Percentiles rank a stretch among this genome's conserved stretches.
phyloP scores from a whole-genome alignment of 1,140 invertebrate species.

The Nylanderia fulva region DNA sequence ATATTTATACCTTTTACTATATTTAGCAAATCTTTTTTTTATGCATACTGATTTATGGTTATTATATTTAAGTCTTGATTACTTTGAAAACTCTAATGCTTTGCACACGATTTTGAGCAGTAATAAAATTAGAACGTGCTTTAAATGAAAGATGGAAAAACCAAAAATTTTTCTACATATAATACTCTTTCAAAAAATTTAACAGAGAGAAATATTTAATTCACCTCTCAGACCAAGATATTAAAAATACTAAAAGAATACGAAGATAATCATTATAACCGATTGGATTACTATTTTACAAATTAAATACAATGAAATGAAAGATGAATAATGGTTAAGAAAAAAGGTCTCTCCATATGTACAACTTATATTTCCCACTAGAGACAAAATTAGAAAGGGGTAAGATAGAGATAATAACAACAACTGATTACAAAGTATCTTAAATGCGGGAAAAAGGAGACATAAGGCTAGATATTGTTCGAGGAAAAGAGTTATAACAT shows the following conservation, averaged over 20 bases:
- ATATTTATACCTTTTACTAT: no score
- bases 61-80: no score
- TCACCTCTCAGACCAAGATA: neutral
- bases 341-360: neutral
- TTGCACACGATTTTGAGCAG: no score
- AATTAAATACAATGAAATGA: neutral
- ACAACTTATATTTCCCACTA: neutral
- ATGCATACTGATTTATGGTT: no score
- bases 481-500: conserved; percentile 44
- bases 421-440: conserved; percentile 45
- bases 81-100: no score
- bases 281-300: neutral
- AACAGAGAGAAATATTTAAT: neutral
- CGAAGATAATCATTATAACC: neutral
- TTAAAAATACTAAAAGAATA: neutral
- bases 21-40: no score
- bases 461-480: conserved; percentile 46
- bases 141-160: no score
- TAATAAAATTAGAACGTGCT: no score
- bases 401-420: conserved; percentile 37
- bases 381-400: conserved; percentile 1
- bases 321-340: neutral
- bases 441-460: conserved; percentile 33
- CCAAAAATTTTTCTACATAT: no score
- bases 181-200: no score